Conservation (phyloP, 2,797 vertebrate genomes). For the Gallinago solitaria region DNA sequence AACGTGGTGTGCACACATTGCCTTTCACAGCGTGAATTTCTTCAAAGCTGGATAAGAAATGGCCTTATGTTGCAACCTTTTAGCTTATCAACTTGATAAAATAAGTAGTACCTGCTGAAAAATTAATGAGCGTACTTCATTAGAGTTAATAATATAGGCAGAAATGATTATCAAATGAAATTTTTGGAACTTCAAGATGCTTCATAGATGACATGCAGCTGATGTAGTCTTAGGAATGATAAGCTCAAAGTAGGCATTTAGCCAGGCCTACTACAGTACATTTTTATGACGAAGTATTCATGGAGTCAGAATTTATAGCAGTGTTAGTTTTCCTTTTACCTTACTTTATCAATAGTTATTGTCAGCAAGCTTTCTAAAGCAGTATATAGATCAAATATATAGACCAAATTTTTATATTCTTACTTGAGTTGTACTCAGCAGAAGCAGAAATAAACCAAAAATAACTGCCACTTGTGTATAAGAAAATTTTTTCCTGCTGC, state of each 20-base stretch:
- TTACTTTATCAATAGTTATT: background rate
- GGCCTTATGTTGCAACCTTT: background rate
- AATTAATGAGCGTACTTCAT: background rate
- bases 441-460: background rate
- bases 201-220: background rate
- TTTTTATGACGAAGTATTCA: background rate
- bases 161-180: background rate
- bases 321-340: background rate
- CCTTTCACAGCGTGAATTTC: background rate
- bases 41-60: background rate
- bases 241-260: background rate
- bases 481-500: background rate
- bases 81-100: background rate
- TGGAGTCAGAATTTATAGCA: background rate
- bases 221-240: background rate
- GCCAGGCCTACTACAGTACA: background rate
- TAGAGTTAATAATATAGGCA: background rate
- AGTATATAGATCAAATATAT: background rate
- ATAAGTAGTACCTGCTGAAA: background rate
- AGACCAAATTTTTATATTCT: background rate
- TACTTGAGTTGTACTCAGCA: background rate
- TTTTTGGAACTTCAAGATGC: background rate
- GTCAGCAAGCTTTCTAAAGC: background rate
- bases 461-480: background rate
- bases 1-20: fast-evolving